Percentiles rank a stretch among this genome's conserved stretches.
phyloP scores from a whole-genome alignment of 2,113 vertebrate genomes.

The Scolopax mira region DNA sequence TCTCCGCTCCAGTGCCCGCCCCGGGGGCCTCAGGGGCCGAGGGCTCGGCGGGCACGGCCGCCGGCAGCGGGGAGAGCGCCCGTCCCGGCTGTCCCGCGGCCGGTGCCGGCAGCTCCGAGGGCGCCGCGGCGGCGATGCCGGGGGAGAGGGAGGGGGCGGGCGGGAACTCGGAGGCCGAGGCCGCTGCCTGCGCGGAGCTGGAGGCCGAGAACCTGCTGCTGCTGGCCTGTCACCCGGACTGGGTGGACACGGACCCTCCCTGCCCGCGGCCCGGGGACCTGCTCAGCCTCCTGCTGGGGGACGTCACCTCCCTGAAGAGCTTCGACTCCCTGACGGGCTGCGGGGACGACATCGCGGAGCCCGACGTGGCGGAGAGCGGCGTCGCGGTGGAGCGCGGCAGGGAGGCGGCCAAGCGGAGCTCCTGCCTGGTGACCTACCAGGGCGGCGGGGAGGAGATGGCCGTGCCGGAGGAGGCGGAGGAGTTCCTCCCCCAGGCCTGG shows the following conservation, averaged over 20 bases:
- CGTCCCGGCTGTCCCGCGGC: accelerated
- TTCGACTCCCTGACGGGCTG: conserved; percentile 97
- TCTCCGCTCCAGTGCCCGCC: neutral
- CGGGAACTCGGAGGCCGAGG: neutral
- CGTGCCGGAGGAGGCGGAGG: conserved; percentile 85
- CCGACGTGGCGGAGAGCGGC: conserved; percentile 88
- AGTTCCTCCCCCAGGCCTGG: conserved; percentile 84
- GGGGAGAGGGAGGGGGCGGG: neutral
- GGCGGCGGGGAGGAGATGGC: conserved; percentile 98
- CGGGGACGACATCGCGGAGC: conserved; percentile 96
- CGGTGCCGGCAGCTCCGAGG: neutral
- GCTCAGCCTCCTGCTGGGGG: conserved; percentile 85
- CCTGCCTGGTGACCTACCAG: conserved; percentile 94
- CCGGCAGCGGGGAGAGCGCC: neutral
- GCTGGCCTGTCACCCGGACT: conserved; percentile 63
- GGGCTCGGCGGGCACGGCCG: neutral
- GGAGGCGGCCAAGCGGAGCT: conserved; percentile 86
- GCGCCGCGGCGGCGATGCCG: neutral
- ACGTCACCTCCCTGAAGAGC: conserved; percentile 94
- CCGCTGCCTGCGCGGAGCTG: conserved; percentile 42
- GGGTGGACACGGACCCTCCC: conserved; percentile 4
- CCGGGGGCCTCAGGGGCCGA: neutral
- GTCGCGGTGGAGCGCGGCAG: conserved; percentile 86
- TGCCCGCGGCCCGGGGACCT: conserved; percentile 80
- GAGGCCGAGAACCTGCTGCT: conserved; percentile 59